Conservation (phyloP, 2,113 vertebrate genomes). For the Geothlypis trichas region DNA sequence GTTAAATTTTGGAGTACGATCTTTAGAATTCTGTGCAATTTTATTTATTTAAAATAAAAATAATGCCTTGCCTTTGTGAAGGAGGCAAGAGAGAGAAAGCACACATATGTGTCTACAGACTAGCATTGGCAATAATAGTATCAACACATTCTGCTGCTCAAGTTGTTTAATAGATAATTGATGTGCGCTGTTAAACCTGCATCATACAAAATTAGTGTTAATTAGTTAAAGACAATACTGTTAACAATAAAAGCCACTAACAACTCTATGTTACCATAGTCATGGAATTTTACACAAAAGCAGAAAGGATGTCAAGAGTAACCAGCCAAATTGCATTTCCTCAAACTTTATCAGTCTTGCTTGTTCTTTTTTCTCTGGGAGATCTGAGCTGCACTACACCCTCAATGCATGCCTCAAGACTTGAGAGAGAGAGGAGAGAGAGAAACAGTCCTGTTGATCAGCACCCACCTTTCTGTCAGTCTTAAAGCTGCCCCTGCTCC, state of each 20-base stretch:
- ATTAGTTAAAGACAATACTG: not conserved
- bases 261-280: not conserved
- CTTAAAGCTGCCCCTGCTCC: not conserved
- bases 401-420: not conserved
- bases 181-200: not conserved
- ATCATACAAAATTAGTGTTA: not conserved
- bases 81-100: not conserved
- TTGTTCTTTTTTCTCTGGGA: not conserved
- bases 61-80: not conserved
- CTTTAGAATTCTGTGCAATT: not conserved
- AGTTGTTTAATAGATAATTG: constrained; percentile 12
- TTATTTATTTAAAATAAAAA: not conserved
- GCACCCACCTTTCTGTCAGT: not conserved
- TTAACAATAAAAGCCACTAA: not conserved
- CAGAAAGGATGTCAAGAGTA: not conserved
- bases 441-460: not conserved
- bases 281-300: not conserved
- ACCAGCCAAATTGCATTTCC: not conserved
- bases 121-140: not conserved
- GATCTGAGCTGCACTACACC: not conserved
- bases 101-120: rapidly evolving
- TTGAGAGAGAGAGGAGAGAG: too few species aligned
- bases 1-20: not conserved
- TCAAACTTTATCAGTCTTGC: not conserved
- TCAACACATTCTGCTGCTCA: not conserved